Conservation (phyloP, 2,797 vertebrate species). For the Sarcoramphus papa region DNA sequence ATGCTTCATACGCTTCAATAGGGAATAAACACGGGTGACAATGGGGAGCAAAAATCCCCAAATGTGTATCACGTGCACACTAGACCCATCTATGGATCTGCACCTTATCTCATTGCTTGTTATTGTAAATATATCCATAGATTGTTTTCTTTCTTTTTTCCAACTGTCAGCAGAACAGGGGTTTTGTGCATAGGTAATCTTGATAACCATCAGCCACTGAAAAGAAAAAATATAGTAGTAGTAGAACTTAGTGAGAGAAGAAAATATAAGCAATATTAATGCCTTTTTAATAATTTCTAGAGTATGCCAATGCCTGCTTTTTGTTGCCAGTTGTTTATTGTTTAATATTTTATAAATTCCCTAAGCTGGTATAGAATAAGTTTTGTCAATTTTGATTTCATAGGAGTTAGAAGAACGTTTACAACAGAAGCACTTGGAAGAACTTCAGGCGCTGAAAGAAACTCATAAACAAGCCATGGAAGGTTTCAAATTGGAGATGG, state of each 20-base stretch:
- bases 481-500: conserved; percentile 91
- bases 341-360: not conserved
- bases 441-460: conserved; percentile 90
- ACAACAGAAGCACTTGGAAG: conserved; percentile 88
- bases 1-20: not conserved
- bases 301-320: not conserved
- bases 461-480: conserved; percentile 93
- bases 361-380: not conserved
- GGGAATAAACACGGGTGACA: not conserved
- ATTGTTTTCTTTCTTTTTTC: not conserved
- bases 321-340: not conserved
- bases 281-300: not conserved
- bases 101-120: not conserved
- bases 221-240: not conserved
- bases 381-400: conserved; percentile 8
- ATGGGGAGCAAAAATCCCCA: not conserved
- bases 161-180: not conserved
- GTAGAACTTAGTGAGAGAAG: not conserved
- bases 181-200: not conserved
- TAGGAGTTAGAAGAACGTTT: conserved; percentile 92
- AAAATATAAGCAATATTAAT: not conserved
- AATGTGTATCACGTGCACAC: not conserved
- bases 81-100: not conserved
- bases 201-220: not conserved
- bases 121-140: not conserved